These are phyloP conservation scores for Solenodon paradoxus DNA, from an alignment of 2,113 vertebrate species.

Conservation along the genomic window DNA sequence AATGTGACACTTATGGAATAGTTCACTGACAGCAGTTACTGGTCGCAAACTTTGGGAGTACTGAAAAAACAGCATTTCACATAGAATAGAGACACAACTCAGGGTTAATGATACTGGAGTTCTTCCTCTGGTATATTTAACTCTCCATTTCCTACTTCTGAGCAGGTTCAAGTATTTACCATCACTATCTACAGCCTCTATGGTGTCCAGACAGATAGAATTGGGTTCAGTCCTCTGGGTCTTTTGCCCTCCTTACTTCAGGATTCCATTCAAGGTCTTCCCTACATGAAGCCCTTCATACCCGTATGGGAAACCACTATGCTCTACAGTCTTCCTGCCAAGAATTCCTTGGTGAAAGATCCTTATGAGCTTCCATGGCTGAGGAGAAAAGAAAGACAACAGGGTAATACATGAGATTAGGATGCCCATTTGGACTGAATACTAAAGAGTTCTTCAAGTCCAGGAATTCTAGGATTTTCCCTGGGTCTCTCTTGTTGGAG, in stretches of 20 bases:
- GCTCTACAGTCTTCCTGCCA: not conserved
- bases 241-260: not conserved
- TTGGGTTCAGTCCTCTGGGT: not conserved
- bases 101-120: not conserved
- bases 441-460: not conserved
- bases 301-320: not conserved
- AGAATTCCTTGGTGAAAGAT: not conserved
- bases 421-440: not conserved
- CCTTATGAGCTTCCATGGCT: not conserved
- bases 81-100: not conserved
- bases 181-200: not conserved
- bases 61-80: constrained; percentile 29
- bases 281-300: not conserved
- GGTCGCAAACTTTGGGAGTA: not conserved
- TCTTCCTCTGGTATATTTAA: not conserved
- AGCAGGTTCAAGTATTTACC: not conserved
- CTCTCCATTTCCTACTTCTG: not conserved
- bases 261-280: not conserved
- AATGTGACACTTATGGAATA: not conserved
- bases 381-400: not conserved
- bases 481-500: not conserved
- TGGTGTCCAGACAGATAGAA: not conserved
- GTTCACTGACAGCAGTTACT: not conserved
- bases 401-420: not conserved
- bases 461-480: not conserved